phyloP scores from a whole-genome alignment of 1,140 invertebrate genomes.

The Sinonovacula constricta region DNA sequence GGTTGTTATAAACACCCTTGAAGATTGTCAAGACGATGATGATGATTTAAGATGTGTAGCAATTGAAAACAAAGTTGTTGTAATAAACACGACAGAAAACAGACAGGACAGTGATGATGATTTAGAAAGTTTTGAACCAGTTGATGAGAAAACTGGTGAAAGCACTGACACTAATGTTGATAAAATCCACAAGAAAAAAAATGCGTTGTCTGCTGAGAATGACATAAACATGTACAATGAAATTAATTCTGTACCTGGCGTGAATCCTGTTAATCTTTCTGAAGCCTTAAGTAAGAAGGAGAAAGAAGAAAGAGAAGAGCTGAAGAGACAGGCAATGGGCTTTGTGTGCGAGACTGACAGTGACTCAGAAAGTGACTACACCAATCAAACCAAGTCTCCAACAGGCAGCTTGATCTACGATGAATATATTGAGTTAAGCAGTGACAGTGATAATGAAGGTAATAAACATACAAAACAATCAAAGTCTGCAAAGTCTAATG shows the following conservation, averaged over 20 bases:
- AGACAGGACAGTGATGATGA: no score
- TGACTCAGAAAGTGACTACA: slow-evolving; percentile 35
- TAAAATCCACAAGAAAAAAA: slow-evolving; percentile 3
- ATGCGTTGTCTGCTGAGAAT: no score
- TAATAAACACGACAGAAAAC: no score
- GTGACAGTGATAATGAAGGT: slow-evolving; percentile 20
- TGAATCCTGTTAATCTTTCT: no score
- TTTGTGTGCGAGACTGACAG: slow-evolving; percentile 47
- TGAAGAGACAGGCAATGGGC: slow-evolving; percentile 40
- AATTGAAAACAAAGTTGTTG: no score
- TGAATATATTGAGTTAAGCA: slow-evolving; percentile 41
- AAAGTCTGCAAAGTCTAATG: neutral
- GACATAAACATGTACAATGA: neutral
- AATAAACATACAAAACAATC: no score
- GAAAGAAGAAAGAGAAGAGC: slow-evolving; percentile 29
- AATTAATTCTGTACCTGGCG: neutral
- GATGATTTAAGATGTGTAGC: no score
- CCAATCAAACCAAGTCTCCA: slow-evolving; percentile 9
- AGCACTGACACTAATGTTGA: neutral
- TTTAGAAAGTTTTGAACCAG: neutral
- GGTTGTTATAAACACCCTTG: no score
- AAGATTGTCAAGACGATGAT: no score
- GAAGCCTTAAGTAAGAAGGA: slow-evolving; percentile 23
- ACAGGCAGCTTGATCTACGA: slow-evolving; percentile 22
- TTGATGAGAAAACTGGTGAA: neutral